Conservation (phyloP, 1,140 invertebrate species). For the Trichoplusia ni region DNA sequence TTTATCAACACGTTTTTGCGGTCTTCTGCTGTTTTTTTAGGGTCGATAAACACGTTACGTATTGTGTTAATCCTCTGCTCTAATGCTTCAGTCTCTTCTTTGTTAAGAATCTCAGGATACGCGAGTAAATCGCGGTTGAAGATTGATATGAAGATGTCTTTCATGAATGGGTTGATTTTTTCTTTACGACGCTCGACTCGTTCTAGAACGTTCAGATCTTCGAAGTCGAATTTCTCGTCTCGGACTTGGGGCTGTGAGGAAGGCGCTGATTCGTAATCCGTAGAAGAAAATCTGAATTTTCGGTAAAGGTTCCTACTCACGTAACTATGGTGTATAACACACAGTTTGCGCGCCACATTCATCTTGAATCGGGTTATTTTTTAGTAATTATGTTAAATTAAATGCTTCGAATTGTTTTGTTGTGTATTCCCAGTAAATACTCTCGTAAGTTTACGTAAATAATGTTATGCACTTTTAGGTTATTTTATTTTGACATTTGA, state of each 20-base stretch:
- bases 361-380: constrained; percentile 40
- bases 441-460: constrained; percentile 1
- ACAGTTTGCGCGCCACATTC: constrained; percentile 70
- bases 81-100: constrained; percentile 85
- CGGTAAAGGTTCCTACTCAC: constrained; percentile 53
- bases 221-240: constrained; percentile 74
- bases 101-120: constrained; percentile 86
- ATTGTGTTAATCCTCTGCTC: constrained; percentile 82
- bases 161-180: constrained; percentile 82
- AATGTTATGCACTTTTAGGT: not conserved
- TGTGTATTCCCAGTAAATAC: not conserved
- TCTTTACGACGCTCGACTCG: constrained; percentile 60
- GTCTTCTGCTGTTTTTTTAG: constrained; percentile 54
- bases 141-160: constrained; percentile 83
- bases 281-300: constrained; percentile 56
- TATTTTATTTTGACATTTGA: constrained; percentile 21
- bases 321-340: constrained; percentile 50
- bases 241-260: constrained; percentile 62
- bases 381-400: not conserved
- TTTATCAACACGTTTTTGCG: constrained; percentile 49
- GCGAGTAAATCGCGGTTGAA: constrained; percentile 84
- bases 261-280: constrained; percentile 51
- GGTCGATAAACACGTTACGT: constrained; percentile 83
- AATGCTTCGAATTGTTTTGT: constrained; percentile 4
- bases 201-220: constrained; percentile 69